A percentile compares a stretch with the other conserved stretches of the same genome.
Evolutionary conservation across 2,113 vertebrate species (phyloP).

Genomic region (Crotalus helleri): DNA sequence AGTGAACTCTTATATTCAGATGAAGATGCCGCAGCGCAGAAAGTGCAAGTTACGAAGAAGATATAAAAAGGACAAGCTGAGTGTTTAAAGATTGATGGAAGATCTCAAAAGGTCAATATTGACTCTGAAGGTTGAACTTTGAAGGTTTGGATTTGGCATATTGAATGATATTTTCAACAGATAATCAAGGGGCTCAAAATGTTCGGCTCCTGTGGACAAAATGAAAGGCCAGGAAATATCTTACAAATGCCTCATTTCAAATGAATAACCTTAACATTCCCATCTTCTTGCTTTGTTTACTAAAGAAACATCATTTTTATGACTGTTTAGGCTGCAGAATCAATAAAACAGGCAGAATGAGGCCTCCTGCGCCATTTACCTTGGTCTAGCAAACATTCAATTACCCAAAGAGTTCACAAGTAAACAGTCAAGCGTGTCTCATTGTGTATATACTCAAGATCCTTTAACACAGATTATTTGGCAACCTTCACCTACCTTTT

Average conservation of each 20-base stretch:
- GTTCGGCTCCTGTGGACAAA: neutral
- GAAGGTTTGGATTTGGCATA: slow-evolving; percentile 14
- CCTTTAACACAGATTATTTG: neutral
- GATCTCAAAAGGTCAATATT: neutral
- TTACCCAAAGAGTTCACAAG: neutral
- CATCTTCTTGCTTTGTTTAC: slow-evolving; percentile 52
- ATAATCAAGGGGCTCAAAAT: neutral
- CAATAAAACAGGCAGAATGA: slow-evolving; percentile 34
- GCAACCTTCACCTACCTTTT: neutral
- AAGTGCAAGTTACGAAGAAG: neutral
- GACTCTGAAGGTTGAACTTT: neutral
- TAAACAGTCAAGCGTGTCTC: neutral
- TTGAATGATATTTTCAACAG: slow-evolving; percentile 40
- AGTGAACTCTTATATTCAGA: neutral
- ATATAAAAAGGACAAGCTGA: neutral
- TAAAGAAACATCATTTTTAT: slow-evolving; percentile 47
- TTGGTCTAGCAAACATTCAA: neutral
- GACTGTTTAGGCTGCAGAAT: slow-evolving; percentile 43
- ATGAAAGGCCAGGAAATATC: neutral
- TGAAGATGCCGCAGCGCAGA: neutral
- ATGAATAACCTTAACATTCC: slow-evolving; percentile 34
- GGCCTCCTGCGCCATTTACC: slow-evolving; percentile 3
- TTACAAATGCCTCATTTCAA: slow-evolving; percentile 46
- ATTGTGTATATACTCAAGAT: neutral
- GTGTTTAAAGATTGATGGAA: neutral